phyloP scores from a whole-genome alignment of 2,113 vertebrate genomes.

The Pagrus major region DNA sequence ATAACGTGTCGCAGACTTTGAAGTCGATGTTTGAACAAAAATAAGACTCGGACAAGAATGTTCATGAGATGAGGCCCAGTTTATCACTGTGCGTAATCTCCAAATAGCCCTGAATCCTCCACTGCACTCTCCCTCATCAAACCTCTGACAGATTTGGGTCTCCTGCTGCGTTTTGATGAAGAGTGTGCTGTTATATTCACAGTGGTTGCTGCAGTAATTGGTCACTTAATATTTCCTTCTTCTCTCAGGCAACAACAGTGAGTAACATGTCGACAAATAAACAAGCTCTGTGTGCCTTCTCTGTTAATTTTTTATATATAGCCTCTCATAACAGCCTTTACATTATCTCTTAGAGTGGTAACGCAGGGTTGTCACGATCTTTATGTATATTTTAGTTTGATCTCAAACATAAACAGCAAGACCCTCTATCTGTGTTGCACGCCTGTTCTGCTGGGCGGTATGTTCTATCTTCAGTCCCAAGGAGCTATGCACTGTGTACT shows the following conservation, averaged over 20 bases:
- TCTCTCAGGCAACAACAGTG: constrained; percentile 7
- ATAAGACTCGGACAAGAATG: constrained; percentile 25
- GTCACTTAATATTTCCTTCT: constrained; percentile 57
- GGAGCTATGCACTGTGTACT: constrained; percentile 25
- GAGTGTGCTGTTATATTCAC: constrained; percentile 52
- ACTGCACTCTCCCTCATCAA: constrained; percentile 63
- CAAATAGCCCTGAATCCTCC: constrained; percentile 54
- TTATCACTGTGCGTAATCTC: constrained; percentile 53
- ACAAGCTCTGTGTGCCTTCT: constrained; percentile 14
- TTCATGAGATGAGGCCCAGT: neutral
- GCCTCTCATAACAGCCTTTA: constrained; percentile 14
- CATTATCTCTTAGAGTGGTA: constrained; percentile 18
- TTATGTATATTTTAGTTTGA: constrained; percentile 67
- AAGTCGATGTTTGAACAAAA: constrained; percentile 54
- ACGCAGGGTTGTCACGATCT: constrained; percentile 15
- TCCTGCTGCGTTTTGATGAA: constrained; percentile 58
- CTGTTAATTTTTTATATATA: constrained; percentile 34
- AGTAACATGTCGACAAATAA: constrained; percentile 22
- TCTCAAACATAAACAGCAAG: constrained; percentile 51
- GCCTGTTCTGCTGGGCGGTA: constrained; percentile 37
- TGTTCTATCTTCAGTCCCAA: constrained; percentile 65
- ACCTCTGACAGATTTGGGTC: constrained; percentile 75
- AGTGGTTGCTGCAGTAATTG: constrained; percentile 67
- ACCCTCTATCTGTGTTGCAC: constrained; percentile 58
- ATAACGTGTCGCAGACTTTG: constrained; percentile 35